These are phyloP conservation scores for Platorchestia sp. DNA, from an alignment of 1,140 invertebrate species.

Conservation along the genomic window DNA sequence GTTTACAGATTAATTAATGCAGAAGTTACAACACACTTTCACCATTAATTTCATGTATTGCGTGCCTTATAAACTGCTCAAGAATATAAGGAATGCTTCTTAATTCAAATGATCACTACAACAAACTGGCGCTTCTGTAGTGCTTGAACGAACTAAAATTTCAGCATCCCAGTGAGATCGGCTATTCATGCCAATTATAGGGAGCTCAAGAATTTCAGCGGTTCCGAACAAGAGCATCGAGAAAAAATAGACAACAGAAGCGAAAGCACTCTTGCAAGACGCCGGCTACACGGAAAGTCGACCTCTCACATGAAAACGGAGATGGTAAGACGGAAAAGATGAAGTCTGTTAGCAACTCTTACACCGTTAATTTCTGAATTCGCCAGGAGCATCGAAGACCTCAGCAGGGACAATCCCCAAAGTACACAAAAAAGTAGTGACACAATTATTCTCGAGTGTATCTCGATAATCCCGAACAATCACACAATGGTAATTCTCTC, in stretches of 20 bases:
- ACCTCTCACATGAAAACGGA: not conserved
- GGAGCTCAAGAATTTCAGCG: not conserved
- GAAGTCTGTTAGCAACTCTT: not conserved
- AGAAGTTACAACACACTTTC: too few species aligned
- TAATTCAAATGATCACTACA: too few species aligned
- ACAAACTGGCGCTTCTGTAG: too few species aligned
- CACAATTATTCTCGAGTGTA: not conserved
- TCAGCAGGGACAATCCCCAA: not conserved
- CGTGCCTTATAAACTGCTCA: too few species aligned
- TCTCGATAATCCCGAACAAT: not conserved
- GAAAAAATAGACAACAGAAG: not conserved
- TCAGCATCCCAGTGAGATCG: too few species aligned
- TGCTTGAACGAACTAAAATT: too few species aligned
- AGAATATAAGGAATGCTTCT: too few species aligned
- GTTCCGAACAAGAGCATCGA: not conserved
- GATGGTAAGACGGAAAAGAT: not conserved
- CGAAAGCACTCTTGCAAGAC: not conserved
- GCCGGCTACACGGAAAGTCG: not conserved
- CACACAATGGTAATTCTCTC: not conserved
- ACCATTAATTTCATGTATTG: too few species aligned
- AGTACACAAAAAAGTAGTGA: not conserved
- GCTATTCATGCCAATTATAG: too few species aligned
- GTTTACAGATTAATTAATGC: too few species aligned
- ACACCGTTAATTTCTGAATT: not conserved
- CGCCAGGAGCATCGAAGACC: not conserved